Evolutionary conservation across 2,113 vertebrate genomes (phyloP), one percentile per base, ranked within the genome.

Genomic region (Strix uralensis): DNA sequence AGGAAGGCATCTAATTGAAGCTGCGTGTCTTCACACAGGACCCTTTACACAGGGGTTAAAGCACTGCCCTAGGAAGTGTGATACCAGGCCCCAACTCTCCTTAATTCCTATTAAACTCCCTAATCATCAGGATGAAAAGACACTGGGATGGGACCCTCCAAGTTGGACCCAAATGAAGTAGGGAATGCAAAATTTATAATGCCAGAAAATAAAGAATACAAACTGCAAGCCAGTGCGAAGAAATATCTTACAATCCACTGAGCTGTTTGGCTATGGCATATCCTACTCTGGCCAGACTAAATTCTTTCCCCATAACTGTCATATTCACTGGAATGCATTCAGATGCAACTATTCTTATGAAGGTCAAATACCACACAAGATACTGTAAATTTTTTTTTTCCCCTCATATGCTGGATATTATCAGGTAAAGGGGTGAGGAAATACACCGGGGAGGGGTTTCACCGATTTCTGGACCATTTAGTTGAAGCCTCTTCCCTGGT

Each of bases 241-340:
- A 95, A 81, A 58, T 40, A 59, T 9, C 26, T 77, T 61, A 32
- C 4, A 91, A 93, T 62, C 19, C 52, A 71, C 44, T 57, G 30
- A 72, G 70, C 13, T 84, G 27, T 82, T 94, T 96, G 81, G 63
- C 77, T 84, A 47, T 66, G 51, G 67, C 29, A 42, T 42, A 59
- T 63, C 26, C 61, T 81, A 42, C 38, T 21, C 52, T 42, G 30
- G 73, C 57, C 89, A 95, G 70, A 74, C 21, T 63, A 75, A 89
- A 94, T 94, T 91, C 81, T 89, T 97, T 94, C 73, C 42, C 44
- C 34, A 13, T 71, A 92, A 94, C 65, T 78, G 63, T 84, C 63
- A 46, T 66, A 74, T 44, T 80, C 83, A 84, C 23, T 57, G 78
- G 81, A 95, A 85, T 42, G 27, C 47, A 79, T 55, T 81, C 89